Evolutionary conservation across 2,888 invertebrate genomes (phyloP).

Genomic region (Mactromeris polynyma): DNA sequence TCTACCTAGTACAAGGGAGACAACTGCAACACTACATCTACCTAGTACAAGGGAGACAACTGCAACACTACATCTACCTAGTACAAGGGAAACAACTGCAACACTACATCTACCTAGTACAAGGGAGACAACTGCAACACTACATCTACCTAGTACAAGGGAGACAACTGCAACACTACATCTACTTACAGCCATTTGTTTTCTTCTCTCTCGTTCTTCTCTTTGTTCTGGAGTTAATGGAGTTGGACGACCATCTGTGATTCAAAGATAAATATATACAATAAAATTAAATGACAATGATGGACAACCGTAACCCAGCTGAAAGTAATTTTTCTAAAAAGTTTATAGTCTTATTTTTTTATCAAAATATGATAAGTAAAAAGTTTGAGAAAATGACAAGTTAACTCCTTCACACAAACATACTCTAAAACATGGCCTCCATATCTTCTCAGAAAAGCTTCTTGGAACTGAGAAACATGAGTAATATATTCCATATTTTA

Average conservation of each 20-base stretch:
- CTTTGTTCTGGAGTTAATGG: conserved; percentile 60
- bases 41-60: not conserved
- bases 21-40: not conserved
- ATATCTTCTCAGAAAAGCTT: too few relatives aligned
- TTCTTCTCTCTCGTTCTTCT: conserved; percentile 38
- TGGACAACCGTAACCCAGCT: too few relatives aligned
- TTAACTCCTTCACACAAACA: too few relatives aligned
- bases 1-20: not conserved
- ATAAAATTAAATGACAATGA: too few relatives aligned
- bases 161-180: not conserved
- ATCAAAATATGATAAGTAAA: too few relatives aligned
- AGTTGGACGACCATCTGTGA: conserved; percentile 64
- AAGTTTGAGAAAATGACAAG: too few relatives aligned
- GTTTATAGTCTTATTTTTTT: not conserved
- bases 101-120: not conserved
- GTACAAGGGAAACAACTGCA: not conserved
- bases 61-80: not conserved
- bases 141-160: not conserved
- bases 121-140: not conserved
- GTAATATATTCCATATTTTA: too few relatives aligned
- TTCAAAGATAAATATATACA: not conserved
- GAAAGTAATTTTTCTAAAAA: not conserved
- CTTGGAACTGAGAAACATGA: too few relatives aligned
- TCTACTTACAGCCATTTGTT: conserved; percentile 52
- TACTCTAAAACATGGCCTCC: too few relatives aligned